Percentiles rank a stretch among this genome's conserved stretches.
Evolutionary conservation across 2,888 invertebrate genomes (phyloP).

Genomic region (Ornithoptera alexandrae): DNA sequence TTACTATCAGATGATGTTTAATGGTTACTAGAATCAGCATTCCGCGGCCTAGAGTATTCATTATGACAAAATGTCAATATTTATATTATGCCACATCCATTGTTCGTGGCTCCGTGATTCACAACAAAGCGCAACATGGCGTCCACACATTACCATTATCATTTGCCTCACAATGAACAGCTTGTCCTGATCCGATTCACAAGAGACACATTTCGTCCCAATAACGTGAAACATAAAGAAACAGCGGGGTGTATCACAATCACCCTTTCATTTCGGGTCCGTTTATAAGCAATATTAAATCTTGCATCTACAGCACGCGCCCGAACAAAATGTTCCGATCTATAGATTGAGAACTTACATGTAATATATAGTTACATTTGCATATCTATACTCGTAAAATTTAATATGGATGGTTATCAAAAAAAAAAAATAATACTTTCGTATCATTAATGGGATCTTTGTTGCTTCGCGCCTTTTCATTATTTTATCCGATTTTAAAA

Average conservation of each 20-base stretch:
- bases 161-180: slow-evolving; percentile 73
- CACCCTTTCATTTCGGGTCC: slow-evolving; percentile 62
- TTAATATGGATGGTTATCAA: slow-evolving; percentile 36
- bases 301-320: slow-evolving; percentile 32
- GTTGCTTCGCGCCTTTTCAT: slow-evolving; percentile 9
- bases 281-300: slow-evolving; percentile 50
- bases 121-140: slow-evolving; percentile 69
- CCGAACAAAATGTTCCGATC: slow-evolving; percentile 35
- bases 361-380: not conserved
- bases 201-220: slow-evolving; percentile 64
- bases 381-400: slow-evolving; percentile 31
- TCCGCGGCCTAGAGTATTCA: not conserved
- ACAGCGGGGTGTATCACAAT: slow-evolving; percentile 73
- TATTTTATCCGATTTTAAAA: slow-evolving; percentile 8
- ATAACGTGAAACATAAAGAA: slow-evolving; percentile 75
- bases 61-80: slow-evolving; percentile 3
- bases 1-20: too few species aligned
- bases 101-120: slow-evolving; percentile 36
- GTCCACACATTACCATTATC: slow-evolving; percentile 71
- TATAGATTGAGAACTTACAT: slow-evolving; percentile 21
- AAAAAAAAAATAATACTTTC: slow-evolving; percentile 28
- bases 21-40: too few species aligned
- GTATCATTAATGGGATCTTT: slow-evolving; percentile 17
- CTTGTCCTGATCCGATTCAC: slow-evolving; percentile 63
- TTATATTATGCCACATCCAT: slow-evolving; percentile 31